phyloP scores from a whole-genome alignment of 1,140 invertebrate genomes.

The Rhynchophorus ferrugineus region DNA sequence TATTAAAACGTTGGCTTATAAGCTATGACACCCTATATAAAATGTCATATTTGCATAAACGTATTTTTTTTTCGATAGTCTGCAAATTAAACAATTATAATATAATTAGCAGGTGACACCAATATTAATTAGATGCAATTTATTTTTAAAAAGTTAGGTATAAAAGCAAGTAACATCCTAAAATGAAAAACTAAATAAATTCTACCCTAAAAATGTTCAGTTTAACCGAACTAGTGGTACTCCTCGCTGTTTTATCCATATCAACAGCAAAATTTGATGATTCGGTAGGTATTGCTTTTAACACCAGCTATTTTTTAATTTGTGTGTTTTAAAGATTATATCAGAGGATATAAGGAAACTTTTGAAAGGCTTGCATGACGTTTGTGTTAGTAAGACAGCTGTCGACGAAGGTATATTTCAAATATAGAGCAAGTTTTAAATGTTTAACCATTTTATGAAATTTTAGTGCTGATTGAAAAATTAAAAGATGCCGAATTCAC shows the following conservation, averaged over 20 bases:
- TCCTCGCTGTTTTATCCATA: neutral
- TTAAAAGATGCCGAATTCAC: slow-evolving; percentile 10
- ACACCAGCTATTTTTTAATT: neutral
- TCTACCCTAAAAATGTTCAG: neutral
- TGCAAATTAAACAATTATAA: slow-evolving; percentile 1
- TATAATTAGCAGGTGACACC: neutral
- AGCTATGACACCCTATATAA: too few species aligned
- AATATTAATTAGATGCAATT: neutral
- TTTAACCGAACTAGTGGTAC: neutral
- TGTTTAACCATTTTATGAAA: slow-evolving; percentile 1
- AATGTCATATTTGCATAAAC: neutral
- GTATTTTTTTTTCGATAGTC: neutral
- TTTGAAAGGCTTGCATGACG: slow-evolving; percentile 16
- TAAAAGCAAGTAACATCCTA: neutral
- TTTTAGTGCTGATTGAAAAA: slow-evolving; percentile 10
- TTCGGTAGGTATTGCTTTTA: neutral
- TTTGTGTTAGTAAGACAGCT: slow-evolving; percentile 20
- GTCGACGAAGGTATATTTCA: slow-evolving; percentile 15
- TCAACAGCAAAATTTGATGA: neutral
- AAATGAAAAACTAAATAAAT: neutral
- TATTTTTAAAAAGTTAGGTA: neutral
- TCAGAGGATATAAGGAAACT: slow-evolving; percentile 19
- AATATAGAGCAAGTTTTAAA: neutral
- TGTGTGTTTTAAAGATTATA: slow-evolving; percentile 8
- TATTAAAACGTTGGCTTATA: too few species aligned